phyloP scores from a whole-genome alignment of 2,888 invertebrate genomes.

The Myathropa florea region DNA sequence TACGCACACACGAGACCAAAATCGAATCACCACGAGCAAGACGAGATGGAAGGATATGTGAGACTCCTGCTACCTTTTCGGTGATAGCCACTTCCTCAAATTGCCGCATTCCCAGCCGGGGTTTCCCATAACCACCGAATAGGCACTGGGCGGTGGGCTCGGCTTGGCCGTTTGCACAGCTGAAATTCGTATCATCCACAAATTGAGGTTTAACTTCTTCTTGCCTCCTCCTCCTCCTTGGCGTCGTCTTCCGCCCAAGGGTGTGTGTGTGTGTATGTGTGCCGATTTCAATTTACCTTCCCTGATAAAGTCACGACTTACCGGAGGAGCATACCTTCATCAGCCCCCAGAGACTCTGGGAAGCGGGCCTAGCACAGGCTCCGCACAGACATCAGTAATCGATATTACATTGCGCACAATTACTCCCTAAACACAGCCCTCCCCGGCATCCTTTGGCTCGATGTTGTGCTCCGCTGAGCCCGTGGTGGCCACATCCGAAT shows the following conservation, averaged over 20 bases:
- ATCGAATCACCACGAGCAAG: slow-evolving; percentile 24
- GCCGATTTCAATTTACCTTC: slow-evolving; percentile 67
- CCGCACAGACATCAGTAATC: slow-evolving; percentile 64
- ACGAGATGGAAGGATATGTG: slow-evolving; percentile 27
- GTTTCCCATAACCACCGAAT: slow-evolving; percentile 39
- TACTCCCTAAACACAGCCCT: slow-evolving; percentile 68
- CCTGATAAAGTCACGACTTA: slow-evolving; percentile 67
- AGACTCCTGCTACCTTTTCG: slow-evolving; percentile 45
- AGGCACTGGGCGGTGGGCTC: slow-evolving; percentile 24
- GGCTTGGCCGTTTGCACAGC: slow-evolving; percentile 27
- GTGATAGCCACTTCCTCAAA: slow-evolving; percentile 57
- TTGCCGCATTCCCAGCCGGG: slow-evolving; percentile 55
- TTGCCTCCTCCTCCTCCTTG: slow-evolving; percentile 10
- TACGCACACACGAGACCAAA: slow-evolving; percentile 14
- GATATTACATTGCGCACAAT: slow-evolving; percentile 71
- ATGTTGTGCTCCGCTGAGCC: background rate
- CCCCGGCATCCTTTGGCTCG: background rate
- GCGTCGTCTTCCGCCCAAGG: background rate
- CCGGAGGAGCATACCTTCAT: slow-evolving; percentile 39
- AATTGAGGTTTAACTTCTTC: slow-evolving; percentile 60
- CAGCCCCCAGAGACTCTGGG: slow-evolving; percentile 4
- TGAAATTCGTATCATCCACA: slow-evolving; percentile 64
- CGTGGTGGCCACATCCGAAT: slow-evolving; percentile 56
- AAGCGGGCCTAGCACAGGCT: slow-evolving; percentile 20
- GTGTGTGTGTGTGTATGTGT: slow-evolving; percentile 13